phyloP scores from a whole-genome alignment of 2,113 vertebrate genomes.

The Cisticola juncidis region DNA sequence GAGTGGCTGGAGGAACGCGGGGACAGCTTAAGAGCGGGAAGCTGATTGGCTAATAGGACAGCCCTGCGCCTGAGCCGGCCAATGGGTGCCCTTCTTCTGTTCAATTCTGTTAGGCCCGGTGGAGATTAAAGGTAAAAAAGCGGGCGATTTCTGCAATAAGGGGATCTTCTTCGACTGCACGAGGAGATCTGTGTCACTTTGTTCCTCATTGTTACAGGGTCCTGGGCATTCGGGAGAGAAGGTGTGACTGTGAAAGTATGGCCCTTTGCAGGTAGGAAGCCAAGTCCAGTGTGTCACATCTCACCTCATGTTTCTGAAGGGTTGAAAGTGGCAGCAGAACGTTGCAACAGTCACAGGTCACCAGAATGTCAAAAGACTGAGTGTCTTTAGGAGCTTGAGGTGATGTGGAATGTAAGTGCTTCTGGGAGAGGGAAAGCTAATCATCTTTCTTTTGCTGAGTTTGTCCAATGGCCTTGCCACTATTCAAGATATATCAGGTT shows the following conservation, averaged over 20 bases:
- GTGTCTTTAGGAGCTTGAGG: background rate
- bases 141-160: too few species aligned
- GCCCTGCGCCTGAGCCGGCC: background rate
- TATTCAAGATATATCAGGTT: background rate
- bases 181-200: background rate
- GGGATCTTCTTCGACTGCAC: too few species aligned
- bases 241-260: background rate
- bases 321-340: conserved; percentile 55
- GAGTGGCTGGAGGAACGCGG: background rate
- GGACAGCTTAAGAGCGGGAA: accelerated
- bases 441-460: background rate
- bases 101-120: background rate
- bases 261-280: background rate
- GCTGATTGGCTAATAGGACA: background rate
- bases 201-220: background rate
- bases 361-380: background rate
- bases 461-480: background rate
- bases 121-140: too few species aligned
- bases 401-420: background rate
- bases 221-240: background rate
- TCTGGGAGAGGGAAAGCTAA: background rate
- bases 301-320: conserved; percentile 52
- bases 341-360: conserved; percentile 30
- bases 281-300: background rate
- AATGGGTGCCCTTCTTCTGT: background rate